A percentile compares a stretch with the other conserved stretches of the same genome.
Evolutionary conservation across 2,888 invertebrate genomes (phyloP).

Genomic region (Tholera decimalis): DNA sequence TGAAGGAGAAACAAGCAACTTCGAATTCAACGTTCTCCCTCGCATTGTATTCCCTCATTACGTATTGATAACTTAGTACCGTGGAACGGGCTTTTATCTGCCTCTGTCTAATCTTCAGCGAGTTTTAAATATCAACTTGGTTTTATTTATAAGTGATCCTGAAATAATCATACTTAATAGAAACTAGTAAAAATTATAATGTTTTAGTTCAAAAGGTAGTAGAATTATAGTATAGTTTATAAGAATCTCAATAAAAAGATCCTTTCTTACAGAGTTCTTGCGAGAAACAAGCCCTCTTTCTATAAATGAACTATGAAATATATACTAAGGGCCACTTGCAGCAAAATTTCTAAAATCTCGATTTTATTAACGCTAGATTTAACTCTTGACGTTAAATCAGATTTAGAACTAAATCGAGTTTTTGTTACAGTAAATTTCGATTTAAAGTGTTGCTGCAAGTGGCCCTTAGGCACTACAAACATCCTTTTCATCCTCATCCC

Average conservation of each 20-base stretch:
- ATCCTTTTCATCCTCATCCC: neutral
- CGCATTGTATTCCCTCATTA: conserved; percentile 65
- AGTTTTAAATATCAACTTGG: conserved; percentile 54
- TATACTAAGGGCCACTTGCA: no score
- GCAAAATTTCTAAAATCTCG: no score
- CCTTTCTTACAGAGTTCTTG: neutral
- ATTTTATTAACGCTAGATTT: no score
- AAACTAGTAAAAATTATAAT: neutral
- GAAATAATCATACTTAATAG: conserved; percentile 12
- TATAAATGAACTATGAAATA: no score
- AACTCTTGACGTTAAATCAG: no score
- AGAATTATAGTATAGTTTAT: neutral
- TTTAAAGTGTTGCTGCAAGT: no score
- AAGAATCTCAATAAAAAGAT: no score
- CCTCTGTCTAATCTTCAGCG: conserved; percentile 59
- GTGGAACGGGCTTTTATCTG: conserved; percentile 62
- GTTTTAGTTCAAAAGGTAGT: neutral
- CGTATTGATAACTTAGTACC: conserved; percentile 63
- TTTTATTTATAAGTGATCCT: conserved; percentile 31
- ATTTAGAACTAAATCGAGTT: no score
- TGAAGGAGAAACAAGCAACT: conserved; percentile 64
- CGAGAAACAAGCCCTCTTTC: neutral
- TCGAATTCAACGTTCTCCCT: conserved; percentile 59
- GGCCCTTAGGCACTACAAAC: neutral
- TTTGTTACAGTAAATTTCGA: no score